Evolutionary conservation across 2,888 invertebrate genomes (phyloP).

Genomic region (Pollenia angustigena): DNA sequence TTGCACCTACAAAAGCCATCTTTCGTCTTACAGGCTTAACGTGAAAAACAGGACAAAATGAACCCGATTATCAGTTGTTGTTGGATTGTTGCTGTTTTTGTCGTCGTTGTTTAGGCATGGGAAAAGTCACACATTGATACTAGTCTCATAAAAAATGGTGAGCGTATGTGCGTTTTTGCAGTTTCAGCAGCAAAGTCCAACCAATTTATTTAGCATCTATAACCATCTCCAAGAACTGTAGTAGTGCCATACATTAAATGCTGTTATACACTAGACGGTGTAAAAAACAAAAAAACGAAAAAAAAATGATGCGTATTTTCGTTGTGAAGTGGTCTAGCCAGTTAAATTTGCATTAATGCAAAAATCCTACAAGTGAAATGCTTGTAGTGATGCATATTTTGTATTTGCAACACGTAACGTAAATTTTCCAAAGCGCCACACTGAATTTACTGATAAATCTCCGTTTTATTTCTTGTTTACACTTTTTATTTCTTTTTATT

Average conservation of each 20-base stretch:
- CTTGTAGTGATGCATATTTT: conserved; percentile 75
- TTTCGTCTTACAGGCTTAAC: conserved; percentile 51
- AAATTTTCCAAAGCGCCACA: conserved; percentile 75
- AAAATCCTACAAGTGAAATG: conserved; percentile 80
- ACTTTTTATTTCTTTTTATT: conserved; percentile 38
- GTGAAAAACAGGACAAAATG: conserved; percentile 74
- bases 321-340: conserved; percentile 78
- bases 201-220: conserved; percentile 25
- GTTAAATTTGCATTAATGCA: conserved; percentile 80
- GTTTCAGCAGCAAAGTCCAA: conserved; percentile 1
- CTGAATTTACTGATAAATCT: conserved; percentile 62
- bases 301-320: conserved; percentile 44
- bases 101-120: conserved; percentile 42
- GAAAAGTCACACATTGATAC: conserved; percentile 60
- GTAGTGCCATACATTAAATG: neutral
- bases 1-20: conserved; percentile 35
- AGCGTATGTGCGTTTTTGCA: neutral
- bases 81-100: conserved; percentile 39
- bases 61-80: conserved; percentile 74
- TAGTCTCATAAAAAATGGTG: conserved; percentile 17
- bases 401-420: conserved; percentile 80
- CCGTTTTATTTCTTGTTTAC: neutral
- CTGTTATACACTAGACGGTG: neutral
- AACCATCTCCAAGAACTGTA: conserved; percentile 1
- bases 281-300: conserved; percentile 16